Evolutionary conservation across 2,888 invertebrate genomes (phyloP), one percentile per base, ranked within the genome.

Genomic region (Callinectes sapidus): DNA sequence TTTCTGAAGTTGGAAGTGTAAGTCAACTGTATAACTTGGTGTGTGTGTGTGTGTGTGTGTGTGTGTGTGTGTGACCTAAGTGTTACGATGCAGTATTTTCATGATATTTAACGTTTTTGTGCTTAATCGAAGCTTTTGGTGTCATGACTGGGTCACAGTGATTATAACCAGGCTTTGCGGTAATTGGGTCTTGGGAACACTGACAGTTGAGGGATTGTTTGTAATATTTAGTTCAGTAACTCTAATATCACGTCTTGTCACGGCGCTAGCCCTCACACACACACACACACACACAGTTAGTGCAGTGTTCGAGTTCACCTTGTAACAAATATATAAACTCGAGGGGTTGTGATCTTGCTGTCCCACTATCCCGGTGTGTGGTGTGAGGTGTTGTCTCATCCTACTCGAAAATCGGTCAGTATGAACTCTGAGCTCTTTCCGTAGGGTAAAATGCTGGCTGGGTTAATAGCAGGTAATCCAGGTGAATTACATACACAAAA

Each of bases 111-210:
- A 61, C 2, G 2, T 23, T 10, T 61, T 18, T 6, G 23, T 71
- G 71, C 71, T n/a, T 71, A 71, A n/a, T n/a, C 71, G 0, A n/a
- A n/a, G 28, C n/a, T 71, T 71, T 71, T n/a, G 71, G 71, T 71
- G 71, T 71, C 28, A n/a, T n/a, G 71, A 28, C 28, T 71, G 71
- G 71, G 71, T n/a, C 71, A 23, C 23, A 6, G 8, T 2, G 18
- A 18, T 28, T 0, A 0, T 28, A 71, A 2, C 28, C 10, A 71
- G 28, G 71, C 71, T n/a, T n/a, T 71, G 71, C n/a, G n/a, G 23
- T 71, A 71, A 71, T 71, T n/a, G 23, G 71, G 71, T 71, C 71
- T 71, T 71, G 71, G 28, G 71, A 23, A 71, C 71, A 71, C 23
- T 71, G 28, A 71, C 71, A 71, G n/a, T 71, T 2, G 71, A 71